Conservation (phyloP, 2,113 vertebrate genomes). For the Sinocyclocheilus rhinocerous region DNA sequence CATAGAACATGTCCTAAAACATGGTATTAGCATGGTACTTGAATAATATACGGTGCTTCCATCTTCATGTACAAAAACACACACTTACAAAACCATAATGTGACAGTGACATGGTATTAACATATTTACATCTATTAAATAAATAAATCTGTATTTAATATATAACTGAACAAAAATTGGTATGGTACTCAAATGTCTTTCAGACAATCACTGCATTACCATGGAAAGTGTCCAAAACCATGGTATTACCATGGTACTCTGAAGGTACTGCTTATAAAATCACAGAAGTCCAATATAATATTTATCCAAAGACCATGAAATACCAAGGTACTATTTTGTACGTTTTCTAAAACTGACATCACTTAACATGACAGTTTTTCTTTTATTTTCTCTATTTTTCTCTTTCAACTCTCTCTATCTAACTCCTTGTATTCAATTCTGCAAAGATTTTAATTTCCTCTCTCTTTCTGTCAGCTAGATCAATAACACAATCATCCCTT, state of each 20-base stretch:
- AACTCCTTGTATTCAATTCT: not conserved
- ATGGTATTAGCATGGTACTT: no score
- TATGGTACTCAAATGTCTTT: not conserved
- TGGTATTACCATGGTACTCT: no score
- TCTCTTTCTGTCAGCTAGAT: constrained; percentile 40
- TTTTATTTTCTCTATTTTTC: constrained; percentile 30
- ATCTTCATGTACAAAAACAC: not conserved
- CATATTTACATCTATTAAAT: no score
- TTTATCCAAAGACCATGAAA: not conserved
- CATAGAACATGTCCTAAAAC: no score
- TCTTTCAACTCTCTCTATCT: not conserved
- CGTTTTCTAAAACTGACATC: no score
- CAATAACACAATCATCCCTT: constrained; percentile 26
- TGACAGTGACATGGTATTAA: not conserved
- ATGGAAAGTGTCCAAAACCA: not conserved
- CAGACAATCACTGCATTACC: not conserved
- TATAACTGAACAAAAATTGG: no score
- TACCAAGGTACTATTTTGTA: not conserved
- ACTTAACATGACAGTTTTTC: not conserved
- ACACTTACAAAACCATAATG: not conserved
- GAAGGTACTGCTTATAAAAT: no score
- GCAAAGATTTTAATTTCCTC: not conserved
- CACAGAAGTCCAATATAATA: no score
- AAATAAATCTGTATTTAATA: no score
- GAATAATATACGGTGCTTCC: no score